Evolutionary conservation across 2,797 vertebrate genomes (phyloP).

Genomic region (Pseudochirops corinnae): DNA sequence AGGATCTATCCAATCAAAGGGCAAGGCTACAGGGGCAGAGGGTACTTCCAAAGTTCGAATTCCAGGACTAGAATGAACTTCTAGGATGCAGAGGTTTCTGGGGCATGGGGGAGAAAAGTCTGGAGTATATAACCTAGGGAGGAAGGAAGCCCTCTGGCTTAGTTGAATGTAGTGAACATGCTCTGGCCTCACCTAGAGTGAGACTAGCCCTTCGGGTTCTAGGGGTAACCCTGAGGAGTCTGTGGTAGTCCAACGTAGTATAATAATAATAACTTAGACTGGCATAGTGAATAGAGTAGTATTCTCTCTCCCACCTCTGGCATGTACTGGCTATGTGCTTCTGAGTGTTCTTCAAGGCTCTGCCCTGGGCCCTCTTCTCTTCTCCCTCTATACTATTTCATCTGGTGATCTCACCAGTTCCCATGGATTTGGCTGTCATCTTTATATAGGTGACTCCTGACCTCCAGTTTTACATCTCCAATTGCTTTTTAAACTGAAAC

Average conservation of each 20-base stretch:
- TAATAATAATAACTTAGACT: neutral
- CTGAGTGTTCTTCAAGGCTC: neutral
- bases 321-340: neutral
- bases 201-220: neutral
- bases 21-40: neutral
- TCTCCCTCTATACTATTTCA: neutral
- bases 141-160: neutral
- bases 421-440: neutral
- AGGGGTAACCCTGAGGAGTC: neutral
- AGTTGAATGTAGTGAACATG: neutral
- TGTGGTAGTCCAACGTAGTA: neutral
- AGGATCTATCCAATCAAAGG: neutral
- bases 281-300: neutral
- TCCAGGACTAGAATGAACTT: neutral
- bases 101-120: neutral
- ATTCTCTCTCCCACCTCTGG: neutral
- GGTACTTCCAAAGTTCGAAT: neutral
- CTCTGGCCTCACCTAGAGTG: neutral
- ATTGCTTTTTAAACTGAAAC: too few relatives aligned
- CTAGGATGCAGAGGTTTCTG: neutral
- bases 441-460: neutral
- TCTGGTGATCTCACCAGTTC: neutral
- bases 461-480: too few relatives aligned
- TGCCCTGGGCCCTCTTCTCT: neutral
- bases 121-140: neutral